A percentile compares a stretch with the other conserved stretches of the same genome.
These are phyloP conservation scores for Bagarius yarrelli DNA, from an alignment of 2,113 vertebrate species.

Conservation along the genomic window DNA sequence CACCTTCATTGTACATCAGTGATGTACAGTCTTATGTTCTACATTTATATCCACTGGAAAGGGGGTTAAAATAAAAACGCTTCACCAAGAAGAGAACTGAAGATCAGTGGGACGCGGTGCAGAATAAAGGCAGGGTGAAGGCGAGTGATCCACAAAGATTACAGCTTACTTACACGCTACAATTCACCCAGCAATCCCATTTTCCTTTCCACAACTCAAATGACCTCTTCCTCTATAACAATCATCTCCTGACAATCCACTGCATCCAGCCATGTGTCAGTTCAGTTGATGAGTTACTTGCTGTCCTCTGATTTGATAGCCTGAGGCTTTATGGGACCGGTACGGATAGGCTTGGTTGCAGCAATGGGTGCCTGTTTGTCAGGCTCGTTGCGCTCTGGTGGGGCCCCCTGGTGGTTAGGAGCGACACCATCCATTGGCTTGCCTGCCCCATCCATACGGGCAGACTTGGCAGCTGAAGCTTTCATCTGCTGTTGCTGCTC, in stretches of 20 bases:
- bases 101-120: conserved; percentile 36
- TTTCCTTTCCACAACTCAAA: background rate
- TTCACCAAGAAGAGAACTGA: conserved; percentile 16
- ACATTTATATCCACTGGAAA: background rate
- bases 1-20: conserved; percentile 47
- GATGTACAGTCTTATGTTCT: conserved; percentile 20
- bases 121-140: conserved; percentile 34
- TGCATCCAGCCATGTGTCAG: conserved; percentile 43
- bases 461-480: conserved; percentile 79
- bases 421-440: conserved; percentile 76
- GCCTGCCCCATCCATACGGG: conserved; percentile 77
- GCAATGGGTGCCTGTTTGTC: conserved; percentile 78
- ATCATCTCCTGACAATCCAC: conserved; percentile 12
- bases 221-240: background rate
- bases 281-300: conserved; percentile 71
- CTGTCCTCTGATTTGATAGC: conserved; percentile 97
- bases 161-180: conserved; percentile 17
- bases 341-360: conserved; percentile 88
- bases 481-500: conserved; percentile 90
- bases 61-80: background rate
- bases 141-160: conserved; percentile 34
- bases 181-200: conserved; percentile 26
- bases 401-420: conserved; percentile 74
- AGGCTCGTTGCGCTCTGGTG: conserved; percentile 74
- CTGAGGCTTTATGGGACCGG: conserved; percentile 98